A percentile compares a stretch with the other conserved stretches of the same genome.
phyloP scores from a whole-genome alignment of 2,888 invertebrate species.

The Tetropium fuscum region DNA sequence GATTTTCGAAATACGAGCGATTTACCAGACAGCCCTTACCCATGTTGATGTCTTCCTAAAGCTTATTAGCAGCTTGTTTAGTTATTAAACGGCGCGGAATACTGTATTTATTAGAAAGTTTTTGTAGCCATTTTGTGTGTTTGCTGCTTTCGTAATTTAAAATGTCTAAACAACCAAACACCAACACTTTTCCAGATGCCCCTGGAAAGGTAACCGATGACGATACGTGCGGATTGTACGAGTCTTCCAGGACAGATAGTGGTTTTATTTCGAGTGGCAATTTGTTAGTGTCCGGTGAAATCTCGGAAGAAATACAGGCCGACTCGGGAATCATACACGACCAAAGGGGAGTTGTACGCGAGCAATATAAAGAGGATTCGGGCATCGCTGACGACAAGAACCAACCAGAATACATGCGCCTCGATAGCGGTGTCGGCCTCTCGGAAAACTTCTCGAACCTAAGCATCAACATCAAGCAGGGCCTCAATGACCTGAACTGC shows the following conservation, averaged over 20 bases:
- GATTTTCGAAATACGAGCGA: slow-evolving; percentile 41
- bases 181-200: slow-evolving; percentile 54
- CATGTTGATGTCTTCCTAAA: slow-evolving; percentile 11
- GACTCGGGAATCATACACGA: slow-evolving; percentile 41
- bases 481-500: slow-evolving; percentile 60
- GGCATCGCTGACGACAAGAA: slow-evolving; percentile 29
- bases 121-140: slow-evolving; percentile 40
- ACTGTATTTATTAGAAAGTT: slow-evolving; percentile 27
- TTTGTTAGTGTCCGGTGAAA: slow-evolving; percentile 55
- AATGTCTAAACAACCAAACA: slow-evolving; percentile 44
- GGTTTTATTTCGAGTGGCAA: slow-evolving; percentile 62
- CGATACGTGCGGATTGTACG: slow-evolving; percentile 54
- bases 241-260: slow-evolving; percentile 57
- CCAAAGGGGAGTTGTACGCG: slow-evolving; percentile 34
- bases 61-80: slow-evolving; percentile 13
- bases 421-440: slow-evolving; percentile 76
- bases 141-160: slow-evolving; percentile 24
- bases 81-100: slow-evolving; percentile 15
- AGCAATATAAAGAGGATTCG: slow-evolving; percentile 31
- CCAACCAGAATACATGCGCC: slow-evolving; percentile 65
- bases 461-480: slow-evolving; percentile 67
- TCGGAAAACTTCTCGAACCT: slow-evolving; percentile 74
- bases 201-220: slow-evolving; percentile 50
- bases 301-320: slow-evolving; percentile 49
- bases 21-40: slow-evolving; percentile 22